Evolutionary conservation across 2,113 vertebrate genomes (phyloP).

Genomic region (Pedionomus torquatus): DNA sequence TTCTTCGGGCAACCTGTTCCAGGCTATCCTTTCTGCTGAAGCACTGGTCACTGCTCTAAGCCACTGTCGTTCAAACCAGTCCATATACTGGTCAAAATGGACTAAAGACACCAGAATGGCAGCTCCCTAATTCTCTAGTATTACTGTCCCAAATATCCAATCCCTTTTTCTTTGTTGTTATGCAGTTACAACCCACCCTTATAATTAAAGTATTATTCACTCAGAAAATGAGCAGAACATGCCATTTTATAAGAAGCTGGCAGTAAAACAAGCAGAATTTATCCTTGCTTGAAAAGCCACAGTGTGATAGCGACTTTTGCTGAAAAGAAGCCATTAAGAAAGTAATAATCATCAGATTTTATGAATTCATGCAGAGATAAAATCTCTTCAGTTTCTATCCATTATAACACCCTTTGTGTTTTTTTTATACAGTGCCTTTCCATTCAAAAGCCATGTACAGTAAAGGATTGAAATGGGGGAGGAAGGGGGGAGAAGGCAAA

Average conservation of each 20-base stretch:
- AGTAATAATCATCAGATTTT: neutral
- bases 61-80: neutral
- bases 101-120: neutral
- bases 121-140: neutral
- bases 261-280: neutral
- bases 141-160: neutral
- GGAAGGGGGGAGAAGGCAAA: neutral
- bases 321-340: conserved; percentile 9
- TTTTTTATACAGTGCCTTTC: neutral
- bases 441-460: neutral
- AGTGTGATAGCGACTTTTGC: neutral
- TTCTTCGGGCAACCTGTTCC: too few relatives aligned
- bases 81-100: neutral
- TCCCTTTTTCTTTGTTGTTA: neutral
- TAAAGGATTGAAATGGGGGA: neutral
- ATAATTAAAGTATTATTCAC: neutral
- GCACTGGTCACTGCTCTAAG: neutral
- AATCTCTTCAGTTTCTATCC: neutral
- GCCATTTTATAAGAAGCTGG: neutral
- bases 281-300: neutral
- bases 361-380: conserved; percentile 7
- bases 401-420: neutral
- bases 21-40: neutral
- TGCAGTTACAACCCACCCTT: neutral
- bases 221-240: neutral